Evolutionary conservation across 2,797 vertebrate genomes (phyloP).

Genomic region (Adelosebastes latens): DNA sequence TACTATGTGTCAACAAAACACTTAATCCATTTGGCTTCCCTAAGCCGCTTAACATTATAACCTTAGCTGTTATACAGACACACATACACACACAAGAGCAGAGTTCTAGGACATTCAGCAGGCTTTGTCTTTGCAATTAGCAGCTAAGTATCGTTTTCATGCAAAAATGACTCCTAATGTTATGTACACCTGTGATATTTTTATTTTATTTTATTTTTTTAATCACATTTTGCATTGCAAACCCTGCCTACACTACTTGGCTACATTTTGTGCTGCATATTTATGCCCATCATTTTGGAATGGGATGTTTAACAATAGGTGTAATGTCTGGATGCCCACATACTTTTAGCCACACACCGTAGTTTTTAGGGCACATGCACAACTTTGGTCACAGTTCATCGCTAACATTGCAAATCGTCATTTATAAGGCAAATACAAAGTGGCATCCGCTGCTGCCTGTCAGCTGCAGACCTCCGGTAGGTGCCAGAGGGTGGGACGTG

Average conservation of each 20-base stretch:
- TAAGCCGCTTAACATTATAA: slow-evolving; percentile 74
- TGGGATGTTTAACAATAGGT: background rate
- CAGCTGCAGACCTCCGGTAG: background rate
- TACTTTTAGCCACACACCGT: background rate
- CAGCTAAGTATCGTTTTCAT: background rate
- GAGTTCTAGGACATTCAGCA: background rate
- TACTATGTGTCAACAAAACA: slow-evolving; percentile 74
- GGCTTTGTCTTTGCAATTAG: background rate
- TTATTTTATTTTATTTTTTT: background rate
- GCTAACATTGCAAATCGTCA: background rate
- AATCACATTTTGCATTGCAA: background rate
- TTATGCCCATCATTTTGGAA: background rate
- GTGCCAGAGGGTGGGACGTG: slow-evolving; percentile 4
- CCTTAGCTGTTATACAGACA: slow-evolving; percentile 46
- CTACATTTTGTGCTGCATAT: background rate
- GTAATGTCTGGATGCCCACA: background rate
- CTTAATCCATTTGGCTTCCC: slow-evolving; percentile 67
- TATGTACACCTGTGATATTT: background rate
- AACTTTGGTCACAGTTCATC: background rate
- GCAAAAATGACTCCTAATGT: background rate
- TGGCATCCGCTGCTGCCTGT: background rate
- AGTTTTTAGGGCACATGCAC: background rate
- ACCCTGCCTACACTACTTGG: background rate
- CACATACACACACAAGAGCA: background rate
- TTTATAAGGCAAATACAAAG: background rate